Evolutionary conservation across 2,888 invertebrate species (phyloP), one percentile per base, ranked within the genome.

Genomic region (Sphaerophoria taeniata): DNA sequence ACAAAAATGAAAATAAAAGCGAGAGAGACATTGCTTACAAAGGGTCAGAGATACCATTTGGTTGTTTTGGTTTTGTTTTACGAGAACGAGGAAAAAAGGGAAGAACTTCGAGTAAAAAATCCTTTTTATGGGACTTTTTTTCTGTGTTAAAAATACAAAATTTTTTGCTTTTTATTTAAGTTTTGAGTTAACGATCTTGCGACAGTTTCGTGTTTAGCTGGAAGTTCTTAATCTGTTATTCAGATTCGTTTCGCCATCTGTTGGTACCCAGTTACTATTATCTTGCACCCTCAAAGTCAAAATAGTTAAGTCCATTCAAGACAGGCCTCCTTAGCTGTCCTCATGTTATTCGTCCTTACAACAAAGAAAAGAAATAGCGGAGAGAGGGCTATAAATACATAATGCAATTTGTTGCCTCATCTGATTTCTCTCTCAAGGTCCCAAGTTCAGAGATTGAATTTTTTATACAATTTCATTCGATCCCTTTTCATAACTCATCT

Each of bases 401-500:
- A 67, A 75, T 75, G 75, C 58, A 75, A 67, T 75, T 61, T 70
- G 70, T 14, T 72, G n/a, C 58, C 58, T 36, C 60, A 47, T 81
- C 51, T 63, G 24, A 24, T 24, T 24, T 2, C 43, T 55, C 73
- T 36, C 45, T 55, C 74, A 61, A 55, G 69, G 70, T 49, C 70
- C 65, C 51, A 53, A 12, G 51, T 67, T 67, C 36, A 16, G 49
- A 16, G 49, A 71, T 81, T 81, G 45, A 67, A 76, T 73, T 65
- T 70, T 74, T 73, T 39, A 65, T 74, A 73, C 6, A 67, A 67
- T 67, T 70, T 78, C 53, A 39, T 73, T 78, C 73, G 78, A 83
- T 83, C 56, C 67, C 53, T 67, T 67, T 67, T 43, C 83, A 78
- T 78, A 78, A 53, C 83, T 83, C 78, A 83, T 83, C 70, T 83